Evolutionary conservation across 2,797 vertebrate genomes (phyloP).

Genomic region (Tolypeutes matacus): DNA sequence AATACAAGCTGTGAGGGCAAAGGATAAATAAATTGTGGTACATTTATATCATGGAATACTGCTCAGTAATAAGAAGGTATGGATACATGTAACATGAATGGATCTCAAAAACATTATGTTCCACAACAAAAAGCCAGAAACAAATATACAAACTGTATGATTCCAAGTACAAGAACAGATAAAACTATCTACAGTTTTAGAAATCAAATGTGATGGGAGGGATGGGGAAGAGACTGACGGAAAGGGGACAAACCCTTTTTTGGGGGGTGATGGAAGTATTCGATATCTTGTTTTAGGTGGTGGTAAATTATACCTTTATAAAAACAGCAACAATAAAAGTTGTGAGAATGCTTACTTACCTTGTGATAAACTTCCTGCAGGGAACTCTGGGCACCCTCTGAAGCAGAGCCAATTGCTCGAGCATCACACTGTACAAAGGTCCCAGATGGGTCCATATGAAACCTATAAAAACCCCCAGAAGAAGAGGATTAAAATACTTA

Average conservation of each 20-base stretch:
- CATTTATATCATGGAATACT: neutral
- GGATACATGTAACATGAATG: neutral
- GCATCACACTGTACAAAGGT: slow-evolving; percentile 99
- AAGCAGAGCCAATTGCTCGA: slow-evolving; percentile 97
- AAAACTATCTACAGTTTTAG: neutral
- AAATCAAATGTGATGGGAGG: neutral
- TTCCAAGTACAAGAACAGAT: slow-evolving; percentile 24
- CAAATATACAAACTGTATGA: slow-evolving; percentile 41
- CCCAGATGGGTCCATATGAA: slow-evolving; percentile 99
- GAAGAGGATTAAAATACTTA: neutral
- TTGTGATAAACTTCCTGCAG: slow-evolving; percentile 99
- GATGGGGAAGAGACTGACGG: neutral
- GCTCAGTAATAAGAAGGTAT: neutral
- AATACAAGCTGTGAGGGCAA: slow-evolving; percentile 24
- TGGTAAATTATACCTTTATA: neutral
- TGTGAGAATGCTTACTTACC: slow-evolving; percentile 86
- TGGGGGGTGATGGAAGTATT: neutral
- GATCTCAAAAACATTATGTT: neutral
- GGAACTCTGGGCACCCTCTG: slow-evolving; percentile 98
- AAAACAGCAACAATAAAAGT: neutral
- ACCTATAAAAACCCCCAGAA: slow-evolving; percentile 87
- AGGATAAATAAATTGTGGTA: neutral
- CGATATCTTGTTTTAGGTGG: neutral
- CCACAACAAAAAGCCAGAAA: neutral
- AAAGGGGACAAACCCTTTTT: neutral